Evolutionary conservation across 2,888 invertebrate species (phyloP).

Genomic region (Nasonovia ribisnigri): DNA sequence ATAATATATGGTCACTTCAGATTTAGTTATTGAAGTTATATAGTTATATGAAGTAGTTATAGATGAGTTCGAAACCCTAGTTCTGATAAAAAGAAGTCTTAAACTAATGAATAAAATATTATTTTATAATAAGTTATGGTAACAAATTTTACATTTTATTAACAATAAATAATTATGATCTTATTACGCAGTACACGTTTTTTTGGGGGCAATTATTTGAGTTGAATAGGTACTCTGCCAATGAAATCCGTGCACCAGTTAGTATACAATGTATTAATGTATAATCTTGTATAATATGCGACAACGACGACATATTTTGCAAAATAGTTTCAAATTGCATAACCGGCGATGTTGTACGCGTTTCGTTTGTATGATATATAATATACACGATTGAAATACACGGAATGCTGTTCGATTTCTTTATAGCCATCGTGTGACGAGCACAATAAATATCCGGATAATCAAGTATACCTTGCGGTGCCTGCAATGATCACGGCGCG

Average conservation of each 20-base stretch:
- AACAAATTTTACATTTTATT: background rate
- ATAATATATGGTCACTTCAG: background rate
- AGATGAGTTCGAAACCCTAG: background rate
- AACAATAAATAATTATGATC: background rate
- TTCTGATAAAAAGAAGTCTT: background rate
- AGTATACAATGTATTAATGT: background rate
- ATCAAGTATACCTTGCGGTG: background rate
- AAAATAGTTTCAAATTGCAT: background rate
- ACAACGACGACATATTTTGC: background rate
- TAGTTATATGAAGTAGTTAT: background rate
- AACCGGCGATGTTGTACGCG: background rate
- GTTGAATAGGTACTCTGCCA: background rate
- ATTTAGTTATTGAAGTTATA: no score
- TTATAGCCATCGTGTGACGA: background rate
- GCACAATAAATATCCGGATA: background rate
- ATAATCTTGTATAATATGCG: background rate
- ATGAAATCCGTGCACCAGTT: background rate
- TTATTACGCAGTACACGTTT: background rate
- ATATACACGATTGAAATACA: background rate
- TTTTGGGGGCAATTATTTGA: background rate
- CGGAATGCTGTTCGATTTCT: conserved; percentile 8
- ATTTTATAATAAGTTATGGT: background rate
- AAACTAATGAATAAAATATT: background rate
- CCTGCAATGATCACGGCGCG: background rate
- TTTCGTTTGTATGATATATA: no score